Percentiles rank a stretch among this genome's conserved stretches.
Conservation (phyloP, 2,797 vertebrate genomes). For the Serranus cabrilla region DNA sequence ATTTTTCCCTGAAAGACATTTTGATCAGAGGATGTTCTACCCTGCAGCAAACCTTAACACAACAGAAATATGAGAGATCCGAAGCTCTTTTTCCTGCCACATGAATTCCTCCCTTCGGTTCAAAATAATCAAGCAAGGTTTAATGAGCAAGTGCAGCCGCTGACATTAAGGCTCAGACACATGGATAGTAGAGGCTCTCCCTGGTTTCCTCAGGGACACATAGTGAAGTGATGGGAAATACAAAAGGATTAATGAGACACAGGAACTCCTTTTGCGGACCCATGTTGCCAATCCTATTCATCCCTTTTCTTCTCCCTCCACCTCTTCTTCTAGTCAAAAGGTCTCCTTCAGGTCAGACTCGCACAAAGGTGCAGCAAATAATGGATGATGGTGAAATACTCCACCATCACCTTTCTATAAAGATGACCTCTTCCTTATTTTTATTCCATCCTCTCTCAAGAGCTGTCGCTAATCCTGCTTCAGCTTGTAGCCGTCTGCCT, state of each 20-base stretch:
- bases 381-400: constrained; percentile 51
- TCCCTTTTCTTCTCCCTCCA: constrained; percentile 26
- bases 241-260: constrained; percentile 65
- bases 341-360: constrained; percentile 46
- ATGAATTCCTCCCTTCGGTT: constrained; percentile 22
- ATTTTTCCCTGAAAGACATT: constrained; percentile 28
- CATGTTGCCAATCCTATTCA: constrained; percentile 30
- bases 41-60: not conserved
- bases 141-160: constrained; percentile 47
- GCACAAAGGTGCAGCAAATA: constrained; percentile 57
- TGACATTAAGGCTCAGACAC: constrained; percentile 47
- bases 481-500: constrained; percentile 25
- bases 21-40: constrained; percentile 31
- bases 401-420: constrained; percentile 51
- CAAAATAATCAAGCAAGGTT: constrained; percentile 39
- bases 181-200: constrained; percentile 21
- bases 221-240: constrained; percentile 49
- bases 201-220: constrained; percentile 40
- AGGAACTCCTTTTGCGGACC: constrained; percentile 30
- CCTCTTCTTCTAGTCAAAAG: constrained; percentile 27
- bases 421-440: constrained; percentile 41
- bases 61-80: not conserved
- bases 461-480: constrained; percentile 51
- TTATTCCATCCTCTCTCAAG: constrained; percentile 23
- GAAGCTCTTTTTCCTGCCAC: constrained; percentile 5